Evolutionary conservation across 1,140 invertebrate genomes (phyloP).

Genomic region (Zeugodacus cucurbitae): DNA sequence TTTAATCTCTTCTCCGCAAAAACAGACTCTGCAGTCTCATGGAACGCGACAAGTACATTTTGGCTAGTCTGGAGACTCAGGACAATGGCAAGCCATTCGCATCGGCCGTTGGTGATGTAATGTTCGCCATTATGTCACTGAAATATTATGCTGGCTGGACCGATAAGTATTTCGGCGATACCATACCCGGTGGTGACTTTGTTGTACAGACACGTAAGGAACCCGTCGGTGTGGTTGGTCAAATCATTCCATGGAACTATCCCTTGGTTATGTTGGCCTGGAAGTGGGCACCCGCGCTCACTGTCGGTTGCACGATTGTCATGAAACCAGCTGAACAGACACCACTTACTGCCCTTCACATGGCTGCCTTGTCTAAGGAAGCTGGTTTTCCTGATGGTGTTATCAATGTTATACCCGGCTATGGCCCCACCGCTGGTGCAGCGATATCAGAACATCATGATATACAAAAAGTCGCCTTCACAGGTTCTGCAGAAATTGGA

Average conservation of each 20-base stretch:
- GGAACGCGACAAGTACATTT: slow-evolving; percentile 75
- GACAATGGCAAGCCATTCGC: slow-evolving; percentile 90
- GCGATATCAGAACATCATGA: slow-evolving; percentile 81
- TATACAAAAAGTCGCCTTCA: slow-evolving; percentile 90
- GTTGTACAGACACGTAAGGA: slow-evolving; percentile 78
- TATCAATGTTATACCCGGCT: slow-evolving; percentile 86
- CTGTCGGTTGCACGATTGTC: slow-evolving; percentile 85
- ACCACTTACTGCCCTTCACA: slow-evolving; percentile 85
- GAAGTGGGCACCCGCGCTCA: slow-evolving; percentile 88
- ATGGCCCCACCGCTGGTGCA: slow-evolving; percentile 83
- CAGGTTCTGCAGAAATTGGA: slow-evolving; percentile 85
- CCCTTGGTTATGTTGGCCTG: slow-evolving; percentile 83
- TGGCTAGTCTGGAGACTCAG: slow-evolving; percentile 82
- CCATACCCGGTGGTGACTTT: slow-evolving; percentile 78
- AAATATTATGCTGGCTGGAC: slow-evolving; percentile 92
- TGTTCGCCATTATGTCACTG: slow-evolving; percentile 71
- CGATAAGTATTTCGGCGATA: slow-evolving; percentile 91
- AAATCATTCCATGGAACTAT: slow-evolving; percentile 95
- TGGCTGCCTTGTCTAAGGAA: slow-evolving; percentile 84
- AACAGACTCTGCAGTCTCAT: slow-evolving; percentile 80
- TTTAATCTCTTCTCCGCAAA: slow-evolving; percentile 56
- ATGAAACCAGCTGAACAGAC: slow-evolving; percentile 96
- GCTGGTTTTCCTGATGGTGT: slow-evolving; percentile 90
- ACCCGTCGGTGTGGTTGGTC: slow-evolving; percentile 87
- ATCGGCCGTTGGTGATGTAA: slow-evolving; percentile 75